Evolutionary conservation across 2,797 vertebrate genomes (phyloP), one percentile per base, ranked within the genome.

Genomic region (Meda fulgida): DNA sequence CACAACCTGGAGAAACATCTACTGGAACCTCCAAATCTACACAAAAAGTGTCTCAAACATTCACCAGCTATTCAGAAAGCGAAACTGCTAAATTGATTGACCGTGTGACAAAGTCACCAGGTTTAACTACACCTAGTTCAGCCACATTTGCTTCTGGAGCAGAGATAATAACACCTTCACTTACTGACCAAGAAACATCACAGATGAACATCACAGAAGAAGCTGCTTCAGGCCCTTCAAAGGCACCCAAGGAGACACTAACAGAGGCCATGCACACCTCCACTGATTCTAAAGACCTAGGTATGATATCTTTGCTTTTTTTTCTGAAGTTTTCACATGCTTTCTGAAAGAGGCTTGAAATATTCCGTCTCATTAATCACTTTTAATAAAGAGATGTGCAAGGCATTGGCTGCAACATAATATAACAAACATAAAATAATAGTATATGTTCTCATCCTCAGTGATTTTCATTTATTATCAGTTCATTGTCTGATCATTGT

Each of bases 251-350:
- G 66, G 92, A 94, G 9, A 83, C 23, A 51, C 90, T 92, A 84
- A 89, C 89, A 38, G 85, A 93, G 79, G 85, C 90, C 43, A 94
- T 89, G 19, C 77, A 90, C 21, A 85, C 83, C 26, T 90, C 92
- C 89, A 87, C 90, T 14, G 95, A 95, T 72, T 94, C 94, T 0
- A 95, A 93, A 91, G 93, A 97, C 66, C 92, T 91, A 0, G 86
- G 88, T 81, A 81, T 88, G 7, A 86, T 73, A 85, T 88, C 83
- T 69, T 31, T 80, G 6, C 13, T 69, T 80, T 90, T 89, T 65
- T 70, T 80, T 85, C 23, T 65, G 48, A 78, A 29, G 29, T 55
- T 16, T 46, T 26, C 19, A 72, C 70, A 40, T 86, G 70, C 29
- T 88, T 79, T 86, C 29, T 75, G 29, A 66, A 88, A 72, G 86